Evolutionary conservation across 2,113 vertebrate species (phyloP).

Genomic region (Pteronura brasiliensis): DNA sequence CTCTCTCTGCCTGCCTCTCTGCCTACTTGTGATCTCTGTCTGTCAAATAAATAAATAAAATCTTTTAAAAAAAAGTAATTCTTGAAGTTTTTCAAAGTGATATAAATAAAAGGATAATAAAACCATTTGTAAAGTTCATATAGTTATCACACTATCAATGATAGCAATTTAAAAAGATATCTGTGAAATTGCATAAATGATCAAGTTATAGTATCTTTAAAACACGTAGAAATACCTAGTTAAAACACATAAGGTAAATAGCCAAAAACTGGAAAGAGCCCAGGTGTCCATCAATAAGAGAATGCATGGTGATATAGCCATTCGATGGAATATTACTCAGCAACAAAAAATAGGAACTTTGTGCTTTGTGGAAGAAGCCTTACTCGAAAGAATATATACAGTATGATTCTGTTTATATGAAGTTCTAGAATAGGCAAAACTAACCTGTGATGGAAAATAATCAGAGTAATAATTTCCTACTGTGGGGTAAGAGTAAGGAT

Average conservation of each 20-base stretch:
- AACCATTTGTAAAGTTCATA: conserved; percentile 8
- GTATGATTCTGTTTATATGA: background rate
- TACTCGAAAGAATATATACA: background rate
- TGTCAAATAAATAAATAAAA: too few species aligned
- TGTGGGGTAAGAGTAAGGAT: background rate
- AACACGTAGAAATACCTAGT: background rate
- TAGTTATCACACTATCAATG: background rate
- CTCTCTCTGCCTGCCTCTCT: too few species aligned
- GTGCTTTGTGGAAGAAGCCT: background rate
- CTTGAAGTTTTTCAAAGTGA: background rate
- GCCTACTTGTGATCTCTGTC: too few species aligned
- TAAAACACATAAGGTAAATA: background rate
- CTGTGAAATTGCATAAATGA: background rate
- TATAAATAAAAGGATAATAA: conserved; percentile 13
- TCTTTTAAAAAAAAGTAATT: too few species aligned
- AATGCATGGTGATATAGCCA: background rate
- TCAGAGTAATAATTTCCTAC: background rate
- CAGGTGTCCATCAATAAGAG: background rate
- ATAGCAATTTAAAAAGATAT: background rate
- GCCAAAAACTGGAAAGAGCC: background rate
- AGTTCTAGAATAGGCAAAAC: background rate
- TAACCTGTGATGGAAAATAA: background rate
- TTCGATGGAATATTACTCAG: background rate
- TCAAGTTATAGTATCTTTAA: background rate
- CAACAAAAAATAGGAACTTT: conserved; percentile 10